These are phyloP conservation scores for Misgurnus anguillicaudatus DNA, from an alignment of 2,113 vertebrate genomes.

Conservation along the genomic window DNA sequence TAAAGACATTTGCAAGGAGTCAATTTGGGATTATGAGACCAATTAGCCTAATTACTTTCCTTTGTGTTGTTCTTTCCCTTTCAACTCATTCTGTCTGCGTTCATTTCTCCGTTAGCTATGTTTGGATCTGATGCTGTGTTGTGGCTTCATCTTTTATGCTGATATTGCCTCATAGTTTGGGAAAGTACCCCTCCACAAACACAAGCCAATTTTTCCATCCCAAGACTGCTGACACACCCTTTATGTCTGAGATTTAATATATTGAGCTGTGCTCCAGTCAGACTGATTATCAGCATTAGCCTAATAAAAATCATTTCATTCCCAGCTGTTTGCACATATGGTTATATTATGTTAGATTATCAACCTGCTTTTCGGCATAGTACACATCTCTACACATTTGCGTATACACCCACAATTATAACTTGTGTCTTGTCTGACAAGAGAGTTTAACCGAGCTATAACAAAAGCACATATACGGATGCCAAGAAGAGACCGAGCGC, in stretches of 20 bases:
- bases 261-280: neutral
- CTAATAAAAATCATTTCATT: neutral
- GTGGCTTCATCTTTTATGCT: conserved; percentile 60
- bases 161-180: conserved; percentile 60
- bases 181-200: conserved; percentile 47
- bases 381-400: neutral
- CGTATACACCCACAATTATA: neutral
- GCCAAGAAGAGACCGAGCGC: neutral
- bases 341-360: neutral
- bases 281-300: conserved; percentile 10
- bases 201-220: conserved; percentile 32
- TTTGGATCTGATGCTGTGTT: conserved; percentile 67
- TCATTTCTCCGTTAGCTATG: conserved; percentile 66
- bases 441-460: conserved; percentile 28
- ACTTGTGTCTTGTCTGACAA: conserved; percentile 24
- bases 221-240: conserved; percentile 37
- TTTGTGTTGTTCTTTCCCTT: conserved; percentile 54
- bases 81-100: conserved; percentile 20
- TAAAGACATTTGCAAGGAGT: conserved; percentile 66
- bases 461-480: conserved; percentile 4
- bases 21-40: conserved; percentile 75
- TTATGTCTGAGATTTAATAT: conserved; percentile 26
- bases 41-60: conserved; percentile 76
- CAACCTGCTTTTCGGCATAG: neutral
- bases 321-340: neutral